Evolutionary conservation across 2,888 invertebrate genomes (phyloP).

Genomic region (Drosophila merina): DNA sequence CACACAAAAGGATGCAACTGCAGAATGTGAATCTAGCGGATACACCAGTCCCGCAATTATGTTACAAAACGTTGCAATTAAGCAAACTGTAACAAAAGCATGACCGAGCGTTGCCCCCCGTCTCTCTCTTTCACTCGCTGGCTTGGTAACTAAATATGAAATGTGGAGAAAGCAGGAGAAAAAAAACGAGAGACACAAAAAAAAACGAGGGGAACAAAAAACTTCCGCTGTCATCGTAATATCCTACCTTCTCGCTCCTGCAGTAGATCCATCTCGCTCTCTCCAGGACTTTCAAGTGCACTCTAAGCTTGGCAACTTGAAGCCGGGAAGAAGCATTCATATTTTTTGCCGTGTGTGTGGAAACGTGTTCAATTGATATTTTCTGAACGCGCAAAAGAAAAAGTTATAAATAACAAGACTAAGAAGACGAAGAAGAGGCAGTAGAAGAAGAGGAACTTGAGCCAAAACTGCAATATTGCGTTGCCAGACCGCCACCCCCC

Average conservation of each 20-base stretch:
- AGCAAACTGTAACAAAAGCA: conserved; percentile 73
- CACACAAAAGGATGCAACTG: conserved; percentile 62
- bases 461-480: conserved; percentile 73
- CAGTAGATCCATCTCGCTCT: not conserved
- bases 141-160: conserved; percentile 42
- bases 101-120: conserved; percentile 18
- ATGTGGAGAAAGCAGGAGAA: not conserved
- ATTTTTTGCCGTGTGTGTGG: conserved; percentile 41
- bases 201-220: conserved; percentile 42
- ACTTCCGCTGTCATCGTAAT: conserved; percentile 62
- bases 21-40: conserved; percentile 65
- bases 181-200: conserved; percentile 28
- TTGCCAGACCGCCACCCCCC: conserved; percentile 16
- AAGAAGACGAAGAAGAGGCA: conserved; percentile 46
- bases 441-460: conserved; percentile 43
- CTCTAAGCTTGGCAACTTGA: conserved; percentile 41
- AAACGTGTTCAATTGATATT: conserved; percentile 80
- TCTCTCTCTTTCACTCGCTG: not conserved
- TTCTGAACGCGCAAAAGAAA: conserved; percentile 73
- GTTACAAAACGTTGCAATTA: conserved; percentile 79
- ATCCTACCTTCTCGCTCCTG: not conserved
- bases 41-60: conserved; percentile 67
- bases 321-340: conserved; percentile 21
- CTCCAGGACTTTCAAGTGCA: conserved; percentile 36
- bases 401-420: conserved; percentile 77